phyloP scores from a whole-genome alignment of 1,140 invertebrate species.

The Drosophila sp. region DNA sequence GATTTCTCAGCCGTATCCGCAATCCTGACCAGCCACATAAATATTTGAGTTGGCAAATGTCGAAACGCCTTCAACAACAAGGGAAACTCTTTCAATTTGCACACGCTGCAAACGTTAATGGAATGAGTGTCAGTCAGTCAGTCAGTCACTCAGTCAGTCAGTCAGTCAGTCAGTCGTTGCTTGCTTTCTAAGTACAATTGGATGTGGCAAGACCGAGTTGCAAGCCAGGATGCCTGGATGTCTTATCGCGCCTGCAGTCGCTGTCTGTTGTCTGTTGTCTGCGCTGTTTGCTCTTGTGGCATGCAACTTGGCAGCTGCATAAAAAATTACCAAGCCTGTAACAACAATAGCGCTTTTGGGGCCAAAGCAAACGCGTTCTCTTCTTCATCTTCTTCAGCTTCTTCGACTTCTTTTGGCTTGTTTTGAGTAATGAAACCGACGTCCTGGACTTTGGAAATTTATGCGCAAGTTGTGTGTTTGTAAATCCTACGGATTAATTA shows the following conservation, averaged over 20 bases:
- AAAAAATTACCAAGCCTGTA: constrained; percentile 69
- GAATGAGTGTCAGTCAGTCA: constrained; percentile 51
- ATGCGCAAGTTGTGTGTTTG: constrained; percentile 59
- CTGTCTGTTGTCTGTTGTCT: too few species aligned
- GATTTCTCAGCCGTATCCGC: constrained; percentile 9
- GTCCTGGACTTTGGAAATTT: constrained; percentile 43
- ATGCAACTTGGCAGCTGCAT: constrained; percentile 56
- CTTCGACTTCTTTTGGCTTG: constrained; percentile 1
- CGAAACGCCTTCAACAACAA: constrained; percentile 30
- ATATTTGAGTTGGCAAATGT: constrained; percentile 69
- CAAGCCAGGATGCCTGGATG: constrained; percentile 29
- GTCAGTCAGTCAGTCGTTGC: constrained; percentile 40
- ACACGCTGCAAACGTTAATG: constrained; percentile 47
- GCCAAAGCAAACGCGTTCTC: constrained; percentile 23
- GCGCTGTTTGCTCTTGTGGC: constrained; percentile 68
- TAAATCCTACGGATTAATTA: constrained; percentile 81
- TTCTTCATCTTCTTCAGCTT: neutral
- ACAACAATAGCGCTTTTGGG: constrained; percentile 62
- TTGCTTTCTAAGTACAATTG: constrained; percentile 75
- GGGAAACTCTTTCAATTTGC: constrained; percentile 48
- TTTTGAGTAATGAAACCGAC: constrained; percentile 76
- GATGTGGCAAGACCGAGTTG: constrained; percentile 37
- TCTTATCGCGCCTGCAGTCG: constrained; percentile 45
- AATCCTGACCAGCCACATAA: constrained; percentile 52
- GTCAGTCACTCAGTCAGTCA: constrained; percentile 42